These are phyloP conservation scores for Daubentonia madagascariensis DNA, from an alignment of 2,113 vertebrate genomes.

Conservation along the genomic window DNA sequence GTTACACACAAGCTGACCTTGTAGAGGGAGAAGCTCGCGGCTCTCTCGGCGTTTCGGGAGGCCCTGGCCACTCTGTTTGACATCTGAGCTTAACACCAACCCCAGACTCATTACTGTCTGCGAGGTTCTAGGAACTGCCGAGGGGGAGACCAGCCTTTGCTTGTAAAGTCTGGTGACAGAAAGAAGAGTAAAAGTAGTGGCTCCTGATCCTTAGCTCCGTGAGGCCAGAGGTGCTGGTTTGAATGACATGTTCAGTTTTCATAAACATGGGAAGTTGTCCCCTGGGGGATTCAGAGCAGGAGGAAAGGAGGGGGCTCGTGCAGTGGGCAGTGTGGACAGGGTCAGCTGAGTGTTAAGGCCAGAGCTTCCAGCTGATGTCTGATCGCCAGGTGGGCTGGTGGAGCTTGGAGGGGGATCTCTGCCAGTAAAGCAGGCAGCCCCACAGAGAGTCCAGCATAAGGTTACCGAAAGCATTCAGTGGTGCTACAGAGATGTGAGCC, in stretches of 20 bases:
- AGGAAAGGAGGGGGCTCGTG: background rate
- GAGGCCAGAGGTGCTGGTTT: slow-evolving; percentile 62
- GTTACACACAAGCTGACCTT: slow-evolving; percentile 76
- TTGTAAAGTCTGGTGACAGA: slow-evolving; percentile 60
- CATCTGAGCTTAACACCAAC: slow-evolving; percentile 58
- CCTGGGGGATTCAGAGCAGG: background rate
- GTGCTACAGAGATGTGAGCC: background rate
- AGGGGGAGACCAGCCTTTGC: slow-evolving; percentile 42
- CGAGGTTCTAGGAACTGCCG: slow-evolving; percentile 49
- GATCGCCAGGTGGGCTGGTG: background rate
- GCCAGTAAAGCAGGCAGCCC: too few relatives aligned
- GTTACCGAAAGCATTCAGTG: background rate
- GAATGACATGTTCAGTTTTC: slow-evolving; percentile 73
- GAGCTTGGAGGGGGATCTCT: background rate
- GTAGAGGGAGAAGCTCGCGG: slow-evolving; percentile 48
- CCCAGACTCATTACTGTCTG: slow-evolving; percentile 71
- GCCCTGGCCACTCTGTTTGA: slow-evolving; percentile 52
- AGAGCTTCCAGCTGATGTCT: background rate
- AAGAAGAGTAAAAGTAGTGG: slow-evolving; percentile 48
- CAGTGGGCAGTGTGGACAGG: background rate
- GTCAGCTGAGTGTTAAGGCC: background rate
- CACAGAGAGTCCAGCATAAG: background rate
- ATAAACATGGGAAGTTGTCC: slow-evolving; percentile 55
- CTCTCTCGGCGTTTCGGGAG: background rate
- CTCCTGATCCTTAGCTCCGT: background rate